These are phyloP conservation scores for Uloborus plumipes DNA, from an alignment of 2,888 invertebrate genomes.

Conservation along the genomic window DNA sequence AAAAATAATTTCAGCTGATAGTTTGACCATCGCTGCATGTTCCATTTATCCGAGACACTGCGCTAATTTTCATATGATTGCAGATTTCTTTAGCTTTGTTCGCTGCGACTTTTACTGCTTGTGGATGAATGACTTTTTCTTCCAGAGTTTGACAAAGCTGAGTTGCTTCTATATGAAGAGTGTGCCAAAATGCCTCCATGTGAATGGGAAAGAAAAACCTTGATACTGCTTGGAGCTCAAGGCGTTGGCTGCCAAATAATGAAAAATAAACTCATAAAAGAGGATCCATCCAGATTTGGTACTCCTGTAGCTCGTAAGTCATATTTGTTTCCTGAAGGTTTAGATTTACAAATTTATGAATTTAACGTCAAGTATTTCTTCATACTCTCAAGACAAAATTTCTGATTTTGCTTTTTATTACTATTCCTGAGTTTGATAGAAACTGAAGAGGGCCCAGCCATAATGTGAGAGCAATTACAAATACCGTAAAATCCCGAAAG, in stretches of 20 bases:
- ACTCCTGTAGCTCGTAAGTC: conserved; percentile 90
- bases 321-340: neutral
- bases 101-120: neutral
- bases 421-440: no score
- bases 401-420: no score
- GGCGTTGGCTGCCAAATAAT: conserved; percentile 96
- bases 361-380: neutral
- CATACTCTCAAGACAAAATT: neutral
- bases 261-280: conserved; percentile 91
- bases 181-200: conserved; percentile 98
- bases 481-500: no score
- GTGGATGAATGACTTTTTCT: neutral
- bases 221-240: conserved; percentile 92
- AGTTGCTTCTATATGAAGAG: conserved; percentile 92
- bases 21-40: no score
- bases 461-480: no score
- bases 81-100: no score
- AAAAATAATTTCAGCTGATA: no score
- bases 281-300: conserved; percentile 90
- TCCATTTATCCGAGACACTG: no score
- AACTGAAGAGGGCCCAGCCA: no score
- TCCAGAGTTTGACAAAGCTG: conserved; percentile 89
- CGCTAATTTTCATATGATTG: no score
- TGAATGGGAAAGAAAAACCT: conserved; percentile 82
- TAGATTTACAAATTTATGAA: neutral